phyloP scores from a whole-genome alignment of 2,113 vertebrate genomes.

The Osmerus eperlanus region DNA sequence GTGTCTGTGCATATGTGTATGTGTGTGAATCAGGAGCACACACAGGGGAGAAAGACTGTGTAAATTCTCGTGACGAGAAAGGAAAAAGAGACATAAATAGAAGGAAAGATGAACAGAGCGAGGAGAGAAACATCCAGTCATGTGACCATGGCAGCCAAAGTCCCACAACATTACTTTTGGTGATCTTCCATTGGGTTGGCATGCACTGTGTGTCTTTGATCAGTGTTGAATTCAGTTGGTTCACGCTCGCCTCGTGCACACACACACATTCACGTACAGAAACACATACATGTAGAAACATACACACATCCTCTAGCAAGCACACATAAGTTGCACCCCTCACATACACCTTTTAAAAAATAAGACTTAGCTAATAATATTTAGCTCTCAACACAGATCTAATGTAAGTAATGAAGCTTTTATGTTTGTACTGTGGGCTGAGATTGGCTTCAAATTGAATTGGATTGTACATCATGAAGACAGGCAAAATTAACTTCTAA shows the following conservation, averaged over 20 bases:
- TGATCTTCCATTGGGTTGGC: constrained; percentile 30
- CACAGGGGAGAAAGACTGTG: constrained; percentile 40
- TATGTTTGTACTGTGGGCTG: constrained; percentile 70
- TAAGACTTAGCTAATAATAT: too few relatives aligned
- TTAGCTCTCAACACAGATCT: constrained; percentile 57
- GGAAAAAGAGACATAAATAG: background rate
- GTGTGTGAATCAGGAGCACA: background rate
- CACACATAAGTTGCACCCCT: background rate
- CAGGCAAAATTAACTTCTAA: too few relatives aligned
- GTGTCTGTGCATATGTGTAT: constrained; percentile 12
- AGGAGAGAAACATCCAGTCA: constrained; percentile 53
- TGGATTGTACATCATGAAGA: background rate
- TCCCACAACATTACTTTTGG: too few relatives aligned
- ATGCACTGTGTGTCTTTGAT: constrained; percentile 39
- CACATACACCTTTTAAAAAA: constrained; percentile 38
- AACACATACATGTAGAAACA: too few relatives aligned
- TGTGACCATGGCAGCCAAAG: too few relatives aligned
- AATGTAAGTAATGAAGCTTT: constrained; percentile 71
- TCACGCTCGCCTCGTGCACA: background rate
- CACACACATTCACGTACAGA: too few relatives aligned
- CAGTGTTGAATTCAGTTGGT: constrained; percentile 21
- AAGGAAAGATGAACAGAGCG: constrained; percentile 54
- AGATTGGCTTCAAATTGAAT: constrained; percentile 62
- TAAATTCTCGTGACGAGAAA: constrained; percentile 38
- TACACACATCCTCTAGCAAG: too few relatives aligned